Evolutionary conservation across 1,140 invertebrate species (phyloP), one percentile per base, ranked within the genome.

Genomic region (Listronotus oregonensis): DNA sequence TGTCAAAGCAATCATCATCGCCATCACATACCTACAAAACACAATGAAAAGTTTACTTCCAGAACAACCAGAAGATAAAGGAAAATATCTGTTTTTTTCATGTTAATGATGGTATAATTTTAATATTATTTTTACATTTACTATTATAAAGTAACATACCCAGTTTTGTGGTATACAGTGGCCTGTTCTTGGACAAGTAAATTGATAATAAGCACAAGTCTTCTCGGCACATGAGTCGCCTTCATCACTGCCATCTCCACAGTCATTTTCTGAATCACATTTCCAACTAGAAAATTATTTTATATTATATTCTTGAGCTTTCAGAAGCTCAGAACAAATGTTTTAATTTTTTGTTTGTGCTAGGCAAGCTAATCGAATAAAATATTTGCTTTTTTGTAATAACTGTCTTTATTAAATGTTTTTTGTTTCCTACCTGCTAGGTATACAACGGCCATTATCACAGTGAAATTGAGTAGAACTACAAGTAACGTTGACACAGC

Each of bases 1-100:
- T 94, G 78, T 99, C 97, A 76, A 97, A 97, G 78, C 97, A 99
- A 79, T 99, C 96, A 76, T 97, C 94, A 74, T 97, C 94, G 3
- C 89, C 88, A 59, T 87, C 86, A 66, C 92, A 94, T 0, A 92
- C 58, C 58, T 44, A 18, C 2, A 12, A 37, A 37, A 37, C 21
- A 27, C 21, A 27, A 27, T 27, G 5, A 27, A 27, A 27, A 3
- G n/a, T n/a, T n/a, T n/a, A n/a, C n/a, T n/a, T n/a, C n/a, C n/a
- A n/a, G n/a, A 27, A 3, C 21, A 27, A 27, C 21, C 5, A 27
- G 5, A 1, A 3, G 5, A 27, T 1, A 27, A 27, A 27, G 21
- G 5, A 27, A 5, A 27, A 27, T 5, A 27, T 5, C 21, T 27
- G 21, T 27, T 27, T 27, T n/a, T n/a, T n/a, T n/a, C n/a, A n/a